Conservation (phyloP, 2,113 vertebrate species). For the Furnarius figulus region DNA sequence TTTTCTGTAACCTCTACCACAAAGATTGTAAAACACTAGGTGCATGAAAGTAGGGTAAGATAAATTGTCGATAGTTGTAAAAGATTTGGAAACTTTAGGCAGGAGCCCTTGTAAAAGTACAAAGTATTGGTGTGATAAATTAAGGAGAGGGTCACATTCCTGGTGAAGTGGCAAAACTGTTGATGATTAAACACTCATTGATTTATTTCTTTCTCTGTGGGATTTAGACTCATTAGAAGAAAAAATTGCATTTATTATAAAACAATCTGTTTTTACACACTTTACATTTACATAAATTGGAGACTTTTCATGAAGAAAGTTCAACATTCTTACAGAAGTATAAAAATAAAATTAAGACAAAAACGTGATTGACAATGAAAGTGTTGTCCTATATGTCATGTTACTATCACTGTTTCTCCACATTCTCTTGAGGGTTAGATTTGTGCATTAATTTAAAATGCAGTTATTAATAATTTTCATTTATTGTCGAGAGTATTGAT, state of each 20-base stretch:
- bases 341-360: neutral
- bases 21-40: neutral
- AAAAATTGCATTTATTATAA: neutral
- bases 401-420: neutral
- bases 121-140: neutral
- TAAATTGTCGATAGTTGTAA: neutral
- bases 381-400: neutral
- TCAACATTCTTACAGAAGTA: neutral
- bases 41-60: neutral
- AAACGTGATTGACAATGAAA: neutral
- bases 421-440: neutral
- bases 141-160: neutral
- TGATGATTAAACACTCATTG: neutral
- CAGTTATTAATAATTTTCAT: slow-evolving; percentile 18
- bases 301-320: neutral
- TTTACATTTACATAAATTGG: neutral
- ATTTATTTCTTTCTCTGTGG: neutral
- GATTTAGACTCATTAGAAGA: neutral
- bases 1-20: neutral
- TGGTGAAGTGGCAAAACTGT: neutral
- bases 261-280: neutral
- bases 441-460: neutral
- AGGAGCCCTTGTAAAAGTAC: neutral
- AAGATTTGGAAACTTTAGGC: neutral
- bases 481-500: slow-evolving; percentile 18